Percentiles rank a stretch among this genome's conserved stretches.
These are phyloP conservation scores for Helobdella robusta DNA, from an alignment of 2,888 invertebrate species.

Conservation along the genomic window DNA sequence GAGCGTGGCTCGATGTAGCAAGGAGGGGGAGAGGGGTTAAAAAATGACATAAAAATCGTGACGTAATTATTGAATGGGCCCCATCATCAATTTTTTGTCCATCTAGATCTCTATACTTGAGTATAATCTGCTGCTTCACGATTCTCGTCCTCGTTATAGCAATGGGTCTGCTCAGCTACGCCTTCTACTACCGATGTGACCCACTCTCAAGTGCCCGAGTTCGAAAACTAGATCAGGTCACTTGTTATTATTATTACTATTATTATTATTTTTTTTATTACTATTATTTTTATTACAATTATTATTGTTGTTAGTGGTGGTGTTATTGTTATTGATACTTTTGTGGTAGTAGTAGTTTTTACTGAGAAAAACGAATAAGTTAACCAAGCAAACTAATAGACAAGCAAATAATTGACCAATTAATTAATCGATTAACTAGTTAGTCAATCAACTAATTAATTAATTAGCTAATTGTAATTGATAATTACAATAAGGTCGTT, in stretches of 20 bases:
- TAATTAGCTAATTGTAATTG: neutral
- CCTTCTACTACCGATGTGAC: conserved; percentile 34
- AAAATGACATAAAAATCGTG: too few relatives aligned
- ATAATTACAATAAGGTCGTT: neutral
- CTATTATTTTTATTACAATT: neutral
- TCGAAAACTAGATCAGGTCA: conserved; percentile 32
- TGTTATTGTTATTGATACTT: neutral
- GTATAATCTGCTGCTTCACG: neutral
- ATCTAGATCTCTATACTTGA: conserved; percentile 25
- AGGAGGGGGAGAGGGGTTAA: conserved; percentile 28
- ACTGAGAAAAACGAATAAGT: conserved; percentile 42
- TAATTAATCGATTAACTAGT: too few relatives aligned
- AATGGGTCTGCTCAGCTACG: conserved; percentile 37
- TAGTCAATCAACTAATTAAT: too few relatives aligned
- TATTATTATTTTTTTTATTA: neutral
- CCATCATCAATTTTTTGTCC: neutral
- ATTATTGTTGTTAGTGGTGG: neutral
- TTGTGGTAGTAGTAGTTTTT: too few relatives aligned
- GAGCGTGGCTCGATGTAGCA: conserved; percentile 20
- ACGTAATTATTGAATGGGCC: too few relatives aligned
- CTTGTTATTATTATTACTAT: neutral
- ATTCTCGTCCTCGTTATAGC: conserved; percentile 29
- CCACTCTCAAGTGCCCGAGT: conserved; percentile 27
- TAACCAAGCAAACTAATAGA: too few relatives aligned
- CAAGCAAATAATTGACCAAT: too few relatives aligned